Evolutionary conservation across 2,888 invertebrate species (phyloP), one percentile per base, ranked within the genome.

Genomic region (Drosophila diplacantha): DNA sequence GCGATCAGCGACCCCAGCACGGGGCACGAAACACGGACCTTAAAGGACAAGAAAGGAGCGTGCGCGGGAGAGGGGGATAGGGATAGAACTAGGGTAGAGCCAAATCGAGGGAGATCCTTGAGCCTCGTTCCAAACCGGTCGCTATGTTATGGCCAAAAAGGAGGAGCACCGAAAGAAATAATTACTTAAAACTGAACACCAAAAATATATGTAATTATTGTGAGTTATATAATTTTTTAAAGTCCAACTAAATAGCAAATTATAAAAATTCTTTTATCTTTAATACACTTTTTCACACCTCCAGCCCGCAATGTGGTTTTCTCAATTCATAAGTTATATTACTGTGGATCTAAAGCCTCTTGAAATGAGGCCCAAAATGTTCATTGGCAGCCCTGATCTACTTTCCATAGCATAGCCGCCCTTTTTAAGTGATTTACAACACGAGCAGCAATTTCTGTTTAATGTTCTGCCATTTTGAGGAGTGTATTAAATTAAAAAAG

Each of bases 1-100:
- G 61, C 59, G 61, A 61, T 61, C 61, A 59, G 59, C 70, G 69
- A 75, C 73, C 73, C 71, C 73, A 75, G 80, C 76, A 80, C 61
- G 61, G 61, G 61, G 51, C 61, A 59, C 60, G 22, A 43, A 22
- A 51, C 41, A 60, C 32, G 50, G 54, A 43, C 44, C 44, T 31
- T 43, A 22, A 57, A 58, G 59, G 34, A 51, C 52, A 44, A 61
- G 43, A 61, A 61, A 44, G 41, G 41, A 53, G 32, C 18, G 34
- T n/a, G 52, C 34, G 35, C 4, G 31, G 31, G n/a, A 26, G n/a
- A 11, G 31, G 24, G 7, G 18, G 38, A 38, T 29, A 26, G 56
- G 41, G 22, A 18, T 29, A 29, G 29, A 31, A 16, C 44, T 31
- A 32, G 32, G 20, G 9, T 32, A 41, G 29, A 41, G 18, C 16